A percentile compares a stretch with the other conserved stretches of the same genome.
phyloP scores from a whole-genome alignment of 1,140 invertebrate species.

The Hycleus cichorii region DNA sequence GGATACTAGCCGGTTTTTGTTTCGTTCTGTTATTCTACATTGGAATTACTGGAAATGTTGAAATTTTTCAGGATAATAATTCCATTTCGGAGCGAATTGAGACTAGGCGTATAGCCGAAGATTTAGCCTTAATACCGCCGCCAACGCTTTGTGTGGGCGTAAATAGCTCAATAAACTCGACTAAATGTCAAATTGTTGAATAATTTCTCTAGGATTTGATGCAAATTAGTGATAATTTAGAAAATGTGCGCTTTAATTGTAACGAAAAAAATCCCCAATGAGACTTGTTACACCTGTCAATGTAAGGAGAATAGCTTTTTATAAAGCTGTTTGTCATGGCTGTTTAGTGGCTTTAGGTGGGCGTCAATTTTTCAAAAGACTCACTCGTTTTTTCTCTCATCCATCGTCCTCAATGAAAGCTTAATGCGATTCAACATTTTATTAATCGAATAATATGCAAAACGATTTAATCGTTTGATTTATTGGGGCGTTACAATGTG shows the following conservation, averaged over 20 bases:
- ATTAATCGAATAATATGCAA: slow-evolving; percentile 3
- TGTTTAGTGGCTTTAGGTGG: slow-evolving; percentile 11
- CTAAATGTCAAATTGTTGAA: too few species aligned
- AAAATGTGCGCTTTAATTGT: too few species aligned
- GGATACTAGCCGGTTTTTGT: slow-evolving; percentile 6
- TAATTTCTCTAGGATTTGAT: too few species aligned
- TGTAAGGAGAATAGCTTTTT: slow-evolving; percentile 9
- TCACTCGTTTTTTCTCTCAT: background rate
- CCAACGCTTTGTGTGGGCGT: too few species aligned
- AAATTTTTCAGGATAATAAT: too few species aligned
- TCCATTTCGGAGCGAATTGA: too few species aligned
- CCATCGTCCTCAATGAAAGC: background rate
- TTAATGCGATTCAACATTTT: slow-evolving; percentile 10
- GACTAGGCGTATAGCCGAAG: too few species aligned
- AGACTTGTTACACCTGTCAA: slow-evolving; percentile 14
- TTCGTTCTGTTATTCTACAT: too few species aligned
- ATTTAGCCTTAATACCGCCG: too few species aligned
- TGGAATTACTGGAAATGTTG: too few species aligned
- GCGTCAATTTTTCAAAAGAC: slow-evolving; percentile 5
- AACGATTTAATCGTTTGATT: background rate
- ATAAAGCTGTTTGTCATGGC: slow-evolving; percentile 15
- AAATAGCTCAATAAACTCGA: too few species aligned
- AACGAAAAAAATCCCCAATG: slow-evolving; percentile 7
- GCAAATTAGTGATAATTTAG: too few species aligned
- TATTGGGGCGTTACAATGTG: background rate